Evolutionary conservation across 2,888 invertebrate species (phyloP).

Genomic region (Campopleginae sp.): DNA sequence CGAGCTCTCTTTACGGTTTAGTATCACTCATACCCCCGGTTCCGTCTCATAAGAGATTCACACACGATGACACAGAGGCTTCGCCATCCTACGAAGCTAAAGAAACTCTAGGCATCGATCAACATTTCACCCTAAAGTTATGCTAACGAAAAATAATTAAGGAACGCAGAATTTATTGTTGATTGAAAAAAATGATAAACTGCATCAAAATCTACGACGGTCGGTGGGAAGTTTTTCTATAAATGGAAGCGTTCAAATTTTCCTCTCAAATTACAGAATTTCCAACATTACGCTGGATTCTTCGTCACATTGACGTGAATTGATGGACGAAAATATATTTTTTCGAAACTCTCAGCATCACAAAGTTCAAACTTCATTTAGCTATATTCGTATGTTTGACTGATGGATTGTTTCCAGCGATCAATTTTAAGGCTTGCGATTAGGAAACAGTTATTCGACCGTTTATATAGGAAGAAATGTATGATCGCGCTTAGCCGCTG

Average conservation of each 20-base stretch:
- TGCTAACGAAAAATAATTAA: too few species aligned
- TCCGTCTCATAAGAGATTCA: background rate
- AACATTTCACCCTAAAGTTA: background rate
- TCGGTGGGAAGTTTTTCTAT: too few species aligned
- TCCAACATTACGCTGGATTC: too few species aligned
- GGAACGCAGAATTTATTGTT: too few species aligned
- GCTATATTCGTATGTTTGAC: background rate
- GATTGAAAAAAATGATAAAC: too few species aligned
- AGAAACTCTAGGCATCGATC: background rate
- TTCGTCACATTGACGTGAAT: background rate
- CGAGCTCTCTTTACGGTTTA: slow-evolving; percentile 19
- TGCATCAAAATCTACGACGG: too few species aligned
- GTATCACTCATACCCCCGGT: background rate
- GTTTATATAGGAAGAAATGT: background rate
- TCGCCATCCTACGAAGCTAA: background rate
- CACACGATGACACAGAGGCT: background rate
- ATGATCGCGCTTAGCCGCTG: background rate
- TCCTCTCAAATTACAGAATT: too few species aligned
- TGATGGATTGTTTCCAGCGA: background rate
- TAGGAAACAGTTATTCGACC: background rate
- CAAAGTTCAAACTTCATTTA: background rate
- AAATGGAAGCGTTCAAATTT: too few species aligned
- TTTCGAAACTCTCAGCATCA: background rate
- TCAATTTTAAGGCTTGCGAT: background rate
- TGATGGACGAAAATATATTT: background rate